Evolutionary conservation across 2,888 invertebrate genomes (phyloP).

Genomic region (Anaspis maculata): DNA sequence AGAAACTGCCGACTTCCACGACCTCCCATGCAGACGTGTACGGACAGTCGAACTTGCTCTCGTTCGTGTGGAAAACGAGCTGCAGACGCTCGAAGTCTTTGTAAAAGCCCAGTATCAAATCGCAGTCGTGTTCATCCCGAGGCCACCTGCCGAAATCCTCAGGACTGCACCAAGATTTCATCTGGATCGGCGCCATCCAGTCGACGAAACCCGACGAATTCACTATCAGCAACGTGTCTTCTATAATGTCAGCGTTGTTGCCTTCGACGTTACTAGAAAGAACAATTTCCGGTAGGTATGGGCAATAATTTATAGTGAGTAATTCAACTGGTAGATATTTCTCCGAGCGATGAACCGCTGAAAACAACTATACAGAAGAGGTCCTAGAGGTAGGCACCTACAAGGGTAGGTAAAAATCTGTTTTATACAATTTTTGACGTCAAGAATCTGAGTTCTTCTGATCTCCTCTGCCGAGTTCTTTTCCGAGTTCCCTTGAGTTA

Average conservation of each 20-base stretch:
- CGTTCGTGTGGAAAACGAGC: conserved; percentile 23
- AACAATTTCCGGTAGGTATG: too few species aligned
- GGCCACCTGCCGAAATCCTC: conserved; percentile 39
- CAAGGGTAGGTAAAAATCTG: too few species aligned
- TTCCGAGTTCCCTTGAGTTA: too few species aligned
- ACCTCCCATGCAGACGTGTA: conserved; percentile 24
- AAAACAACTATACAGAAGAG: too few species aligned
- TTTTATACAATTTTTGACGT: too few species aligned
- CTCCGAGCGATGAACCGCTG: too few species aligned
- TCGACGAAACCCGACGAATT: conserved; percentile 30
- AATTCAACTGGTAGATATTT: too few species aligned
- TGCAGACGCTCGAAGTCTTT: conserved; percentile 25
- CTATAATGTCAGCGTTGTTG: conserved; percentile 26
- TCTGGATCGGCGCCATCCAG: conserved; percentile 33
- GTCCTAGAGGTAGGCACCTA: too few species aligned
- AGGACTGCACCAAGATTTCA: conserved; percentile 36
- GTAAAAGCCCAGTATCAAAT: conserved; percentile 36
- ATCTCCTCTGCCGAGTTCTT: too few species aligned
- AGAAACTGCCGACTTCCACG: conserved; percentile 16
- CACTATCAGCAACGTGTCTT: conserved; percentile 28
- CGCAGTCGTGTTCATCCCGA: conserved; percentile 37
- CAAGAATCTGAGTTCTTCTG: too few species aligned
- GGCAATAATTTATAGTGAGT: too few species aligned
- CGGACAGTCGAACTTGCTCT: conserved; percentile 20
- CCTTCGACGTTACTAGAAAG: conserved; percentile 32